phyloP scores from a whole-genome alignment of 64 coral and sea anemone genomes.

The Anthopleura sola region DNA sequence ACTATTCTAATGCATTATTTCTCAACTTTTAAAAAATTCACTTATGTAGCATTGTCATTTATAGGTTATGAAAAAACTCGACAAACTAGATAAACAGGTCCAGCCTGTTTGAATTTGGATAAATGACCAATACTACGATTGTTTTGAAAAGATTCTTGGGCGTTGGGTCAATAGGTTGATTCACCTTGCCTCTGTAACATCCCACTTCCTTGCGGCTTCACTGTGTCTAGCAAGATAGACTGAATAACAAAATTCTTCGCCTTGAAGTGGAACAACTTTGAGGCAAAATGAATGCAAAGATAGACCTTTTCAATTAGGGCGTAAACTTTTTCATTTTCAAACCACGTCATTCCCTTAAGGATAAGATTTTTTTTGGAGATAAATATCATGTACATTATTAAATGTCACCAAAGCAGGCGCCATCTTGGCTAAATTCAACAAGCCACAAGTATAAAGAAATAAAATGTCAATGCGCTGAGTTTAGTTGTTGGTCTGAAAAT shows the following conservation, averaged over 20 bases:
- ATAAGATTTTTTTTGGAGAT: no score
- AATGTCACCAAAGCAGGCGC: no score
- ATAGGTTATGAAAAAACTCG: conserved; percentile 2
- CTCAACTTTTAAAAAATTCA: neutral
- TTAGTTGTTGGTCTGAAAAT: no score
- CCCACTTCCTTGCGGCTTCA: neutral
- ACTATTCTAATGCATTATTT: neutral
- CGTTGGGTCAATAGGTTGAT: neutral
- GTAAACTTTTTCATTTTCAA: no score
- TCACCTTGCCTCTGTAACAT: neutral
- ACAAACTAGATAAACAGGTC: neutral
- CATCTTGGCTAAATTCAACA: no score
- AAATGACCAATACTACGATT: conserved; percentile 3
- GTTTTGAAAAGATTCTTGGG: neutral
- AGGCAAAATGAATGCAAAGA: neutral
- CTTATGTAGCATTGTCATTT: neutral
- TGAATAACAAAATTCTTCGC: no score
- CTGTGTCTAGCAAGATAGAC: neutral
- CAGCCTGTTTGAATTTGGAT: neutral
- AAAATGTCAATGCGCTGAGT: no score
- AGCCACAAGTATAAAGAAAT: no score
- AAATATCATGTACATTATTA: no score
- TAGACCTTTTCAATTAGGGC: no score
- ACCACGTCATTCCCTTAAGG: no score
- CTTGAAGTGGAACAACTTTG: neutral